Base-by-base conservation (phyloP, 2,888 invertebrate genomes). In the Trichogramma evanescens region DNA sequence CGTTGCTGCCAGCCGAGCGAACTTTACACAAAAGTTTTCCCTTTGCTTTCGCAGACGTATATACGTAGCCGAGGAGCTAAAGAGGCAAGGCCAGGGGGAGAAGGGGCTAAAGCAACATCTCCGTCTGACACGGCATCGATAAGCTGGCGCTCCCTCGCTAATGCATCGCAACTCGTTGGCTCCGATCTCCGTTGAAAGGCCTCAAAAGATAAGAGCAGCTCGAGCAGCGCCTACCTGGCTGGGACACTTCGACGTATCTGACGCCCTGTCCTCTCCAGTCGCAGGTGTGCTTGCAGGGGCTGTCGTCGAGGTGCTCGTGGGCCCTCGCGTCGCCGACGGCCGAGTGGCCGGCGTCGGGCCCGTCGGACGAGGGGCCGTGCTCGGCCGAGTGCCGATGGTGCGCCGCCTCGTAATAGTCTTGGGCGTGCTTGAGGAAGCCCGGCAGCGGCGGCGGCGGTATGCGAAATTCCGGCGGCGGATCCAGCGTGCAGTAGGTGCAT, bases 401-500 rank as follows among this genome's bases (percentile, higher is more conserved):
- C 44, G 4, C 26, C 26, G 26, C 26, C 26, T 26, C 26, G 59
- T 72, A 73, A 59, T 71, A 73, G 40, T 75, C 72, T n/a, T 77
- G 71, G 54, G 73, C 71, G 51, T 80, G 79, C 66, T 83, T 82
- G 58, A 93, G 80, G 78, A 91, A 91, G 1, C 87, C 83, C 4
- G 92, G 92, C 67, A 90, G 81, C 0, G 92, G 93, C 0, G 93
- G 93, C 49, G 93, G 93, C 6, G 93, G 93, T 82, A 93, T 86
- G 70, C 86, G 87, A 56, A 91, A 80, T 67, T 92, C 91, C 92
- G 92, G 93, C 0, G 93, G 93, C 1, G 89, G 89, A 6, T 87
- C 89, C 65, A 87, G 78, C 49, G 83, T 72, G 67, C 80, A 80
- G n/a, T 74, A 72, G 5, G 74, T 70, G 62, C 80, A 79, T 56